A percentile compares a stretch with the other conserved stretches of the same genome.
phyloP scores from a whole-genome alignment of 2,113 vertebrate genomes.

The Riparia riparia region DNA sequence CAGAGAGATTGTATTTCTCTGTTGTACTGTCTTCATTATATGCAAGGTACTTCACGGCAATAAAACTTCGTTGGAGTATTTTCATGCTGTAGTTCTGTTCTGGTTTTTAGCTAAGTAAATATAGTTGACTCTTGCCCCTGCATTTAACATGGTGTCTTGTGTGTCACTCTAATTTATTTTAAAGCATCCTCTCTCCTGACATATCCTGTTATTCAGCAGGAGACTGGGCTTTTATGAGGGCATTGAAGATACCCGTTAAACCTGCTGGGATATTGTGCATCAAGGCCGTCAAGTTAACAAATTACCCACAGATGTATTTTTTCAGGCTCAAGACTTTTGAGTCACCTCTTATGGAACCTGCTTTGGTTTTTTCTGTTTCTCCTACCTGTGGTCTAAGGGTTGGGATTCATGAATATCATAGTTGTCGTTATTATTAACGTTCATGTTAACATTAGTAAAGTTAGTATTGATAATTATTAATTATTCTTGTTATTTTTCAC shows the following conservation, averaged over 20 bases:
- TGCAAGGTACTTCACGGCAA: background rate
- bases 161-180: constrained; percentile 22
- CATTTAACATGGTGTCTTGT: background rate
- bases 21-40: background rate
- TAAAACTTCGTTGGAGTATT: background rate
- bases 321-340: background rate
- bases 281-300: background rate
- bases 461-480: background rate
- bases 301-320: background rate
- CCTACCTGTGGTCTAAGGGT: background rate
- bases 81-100: background rate
- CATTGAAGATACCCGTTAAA: background rate
- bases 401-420: background rate
- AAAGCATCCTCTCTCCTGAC: constrained; percentile 13
- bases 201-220: background rate
- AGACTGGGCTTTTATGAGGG: background rate
- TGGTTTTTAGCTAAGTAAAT: background rate
- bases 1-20: background rate
- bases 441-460: background rate
- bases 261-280: background rate
- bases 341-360: background rate
- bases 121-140: background rate
- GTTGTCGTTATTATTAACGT: background rate
- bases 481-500: background rate
- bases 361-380: background rate